Evolutionary conservation across 2,888 invertebrate genomes (phyloP), one percentile per base, ranked within the genome.

Genomic region (Physocephala rufipes): DNA sequence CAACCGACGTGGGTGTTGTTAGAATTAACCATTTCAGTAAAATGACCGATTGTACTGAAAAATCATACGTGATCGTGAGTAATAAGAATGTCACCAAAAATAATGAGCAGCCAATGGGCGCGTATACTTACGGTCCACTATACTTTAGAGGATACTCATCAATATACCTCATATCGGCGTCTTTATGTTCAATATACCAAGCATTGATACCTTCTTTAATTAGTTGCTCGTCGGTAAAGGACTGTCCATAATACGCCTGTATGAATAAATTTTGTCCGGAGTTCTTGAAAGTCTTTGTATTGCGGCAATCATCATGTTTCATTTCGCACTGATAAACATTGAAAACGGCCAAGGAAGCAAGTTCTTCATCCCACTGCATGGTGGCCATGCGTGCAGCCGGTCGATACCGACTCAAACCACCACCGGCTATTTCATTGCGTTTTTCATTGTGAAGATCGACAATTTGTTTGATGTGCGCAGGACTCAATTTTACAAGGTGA

Each of bases 351-450:
- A 82, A 19, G 5, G 72, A 55, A 24, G 83, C 81, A 68, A 83
- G 69, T 13, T 83, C 80, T 9, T 78, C 71, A 70, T 77, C 74
- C 84, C 84, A 83, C 43, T 74, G 53, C 73, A 82, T 82, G 51
- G 81, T 81, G 63, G 80, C 80, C 83, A 83, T 83, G 64, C 80
- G 78, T 13, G 75, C 77, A 43, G 84, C 82, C 3, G 79, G 68
- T 3, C 51, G 71, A 66, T 79, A 67, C 1, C 75, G 61, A 7
- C 36, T 36, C 1, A 43, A 2, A 0, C 67, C 55, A 0, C 81
- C 81, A 0, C 72, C 67, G 5, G 74, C 74, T 9, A 62, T n/a
- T 15, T 19, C n/a, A 21, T 62, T 62, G 61, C 61, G 61, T 13
- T 36, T 62, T 9, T 62, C 61, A n/a, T 62, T 62, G 19, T 62